A percentile compares a stretch with the other conserved stretches of the same genome.
Conservation (phyloP, 2,797 vertebrate genomes). For the Sebastes glaucus region DNA sequence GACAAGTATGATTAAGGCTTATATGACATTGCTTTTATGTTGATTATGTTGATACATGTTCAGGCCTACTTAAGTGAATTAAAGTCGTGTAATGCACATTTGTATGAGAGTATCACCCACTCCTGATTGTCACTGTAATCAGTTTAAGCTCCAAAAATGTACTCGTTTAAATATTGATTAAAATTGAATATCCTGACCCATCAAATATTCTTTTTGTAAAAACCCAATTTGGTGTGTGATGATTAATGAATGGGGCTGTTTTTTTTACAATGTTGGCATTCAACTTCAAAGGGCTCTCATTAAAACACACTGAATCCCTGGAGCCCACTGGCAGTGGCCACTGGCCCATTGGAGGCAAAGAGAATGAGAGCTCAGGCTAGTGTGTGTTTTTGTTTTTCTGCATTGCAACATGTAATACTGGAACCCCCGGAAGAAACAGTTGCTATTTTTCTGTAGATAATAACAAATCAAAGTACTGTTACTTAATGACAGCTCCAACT, state of each 20-base stretch:
- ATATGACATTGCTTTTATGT: constrained; percentile 73
- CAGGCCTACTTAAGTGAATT: constrained; percentile 60
- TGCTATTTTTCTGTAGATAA: not conserved
- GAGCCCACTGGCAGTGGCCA: constrained; percentile 54
- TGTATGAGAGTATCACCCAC: constrained; percentile 15
- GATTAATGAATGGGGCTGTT: constrained; percentile 68
- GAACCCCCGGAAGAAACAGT: not conserved
- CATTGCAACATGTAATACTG: not conserved
- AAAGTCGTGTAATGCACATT: constrained; percentile 66
- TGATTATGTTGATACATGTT: constrained; percentile 77
- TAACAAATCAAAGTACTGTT: constrained; percentile 20
- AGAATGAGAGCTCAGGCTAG: constrained; percentile 6
- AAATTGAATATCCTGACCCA: constrained; percentile 54
- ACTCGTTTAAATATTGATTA: constrained; percentile 61
- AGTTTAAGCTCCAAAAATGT: constrained; percentile 44
- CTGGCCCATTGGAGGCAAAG: constrained; percentile 39
- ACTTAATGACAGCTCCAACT: not conserved
- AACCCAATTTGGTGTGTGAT: constrained; percentile 49
- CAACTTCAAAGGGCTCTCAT: constrained; percentile 70
- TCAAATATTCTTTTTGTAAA: constrained; percentile 63
- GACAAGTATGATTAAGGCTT: constrained; percentile 65
- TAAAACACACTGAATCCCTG: constrained; percentile 61
- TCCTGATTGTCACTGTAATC: constrained; percentile 46
- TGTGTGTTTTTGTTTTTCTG: constrained; percentile 23
- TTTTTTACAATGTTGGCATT: constrained; percentile 57